Percentiles rank a stretch among this genome's conserved stretches.
phyloP scores from a whole-genome alignment of 1,140 invertebrate genomes.

The Glossosoma conforme region DNA sequence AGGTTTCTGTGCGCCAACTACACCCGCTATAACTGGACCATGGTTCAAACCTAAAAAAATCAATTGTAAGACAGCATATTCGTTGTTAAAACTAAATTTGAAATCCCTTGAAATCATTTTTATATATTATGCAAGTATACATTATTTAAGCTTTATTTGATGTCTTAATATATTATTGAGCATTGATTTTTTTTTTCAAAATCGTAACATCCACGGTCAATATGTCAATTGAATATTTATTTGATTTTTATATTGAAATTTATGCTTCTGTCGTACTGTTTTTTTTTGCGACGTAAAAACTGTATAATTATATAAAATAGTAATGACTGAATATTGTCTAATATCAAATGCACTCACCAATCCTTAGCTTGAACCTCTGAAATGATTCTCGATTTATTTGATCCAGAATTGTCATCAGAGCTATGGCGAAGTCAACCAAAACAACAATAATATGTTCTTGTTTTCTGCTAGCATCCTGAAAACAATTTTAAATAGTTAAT shows the following conservation, averaged over 20 bases:
- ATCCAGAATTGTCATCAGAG: constrained; percentile 86
- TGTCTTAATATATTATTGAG: neutral
- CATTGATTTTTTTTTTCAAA: neutral
- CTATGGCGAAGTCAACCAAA: constrained; percentile 90
- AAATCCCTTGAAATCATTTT: too few relatives aligned
- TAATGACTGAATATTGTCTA: too few relatives aligned
- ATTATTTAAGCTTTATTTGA: too few relatives aligned
- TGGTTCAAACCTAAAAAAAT: constrained; percentile 75
- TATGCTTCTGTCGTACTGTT: too few relatives aligned
- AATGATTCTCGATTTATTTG: constrained; percentile 97
- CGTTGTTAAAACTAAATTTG: neutral
- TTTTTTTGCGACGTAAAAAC: too few relatives aligned
- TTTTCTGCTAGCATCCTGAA: constrained; percentile 66
- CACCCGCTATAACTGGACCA: constrained; percentile 89
- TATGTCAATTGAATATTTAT: too few relatives aligned
- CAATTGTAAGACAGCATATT: constrained; percentile 3
- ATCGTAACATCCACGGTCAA: too few relatives aligned
- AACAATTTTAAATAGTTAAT: constrained; percentile 1
- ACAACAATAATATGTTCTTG: constrained; percentile 84
- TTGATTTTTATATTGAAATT: too few relatives aligned
- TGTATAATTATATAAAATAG: too few relatives aligned
- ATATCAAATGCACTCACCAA: constrained; percentile 59
- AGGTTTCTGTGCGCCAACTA: constrained; percentile 94
- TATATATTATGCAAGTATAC: too few relatives aligned
- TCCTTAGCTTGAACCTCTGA: constrained; percentile 87